Base-by-base conservation (phyloP, 2,888 invertebrate genomes). In the Brachycybe producta region DNA sequence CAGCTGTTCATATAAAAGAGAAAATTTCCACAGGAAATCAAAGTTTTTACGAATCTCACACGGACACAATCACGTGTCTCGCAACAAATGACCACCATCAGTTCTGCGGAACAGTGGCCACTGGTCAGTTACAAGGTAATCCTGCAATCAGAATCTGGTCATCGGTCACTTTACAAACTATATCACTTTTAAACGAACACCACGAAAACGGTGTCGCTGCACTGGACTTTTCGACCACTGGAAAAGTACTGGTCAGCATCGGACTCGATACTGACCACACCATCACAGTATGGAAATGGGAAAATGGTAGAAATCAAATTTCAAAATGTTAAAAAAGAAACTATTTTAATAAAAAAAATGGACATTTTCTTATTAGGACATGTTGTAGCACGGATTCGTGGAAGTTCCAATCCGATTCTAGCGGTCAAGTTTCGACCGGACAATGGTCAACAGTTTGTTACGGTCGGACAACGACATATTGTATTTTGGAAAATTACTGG, bases 21-120 rank as follows among this genome's bases (percentile, higher is more conserved):
- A 41, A 8, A 13, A 7, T 38, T 11, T 41, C 19, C 19, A 30
- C 19, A 52, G 81, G 81, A 61, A 73, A 76, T 59, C 86, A 86
- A 70, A 67, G 69, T 51, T 86, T 86, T 64, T 72, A 88, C 24
- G 75, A 76, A 21, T 87, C 86, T 0, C 88, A 88, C 60, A 78
- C 81, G 0, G 84, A 86, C 65, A 76, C 77, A 26, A 79, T 88
- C 42, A 81, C 84, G 0, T 76, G 84, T 2, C 70, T 88, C 21
- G 80, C 82, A 42, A 65, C 87, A 11, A 48, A 51, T 43, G 38
- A 15, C 15, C 35, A 52, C 28, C 23, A 27, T 17, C 21, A 43
- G 19, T 51, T 30, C 17, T 43, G 28, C 17, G 53, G 51, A 5
- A 17, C 48, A 4, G 64, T 66, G 23, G 69, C 69, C 5, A 67